Evolutionary conservation across 2,888 invertebrate genomes (phyloP).

Genomic region (Blomia tropicalis): DNA sequence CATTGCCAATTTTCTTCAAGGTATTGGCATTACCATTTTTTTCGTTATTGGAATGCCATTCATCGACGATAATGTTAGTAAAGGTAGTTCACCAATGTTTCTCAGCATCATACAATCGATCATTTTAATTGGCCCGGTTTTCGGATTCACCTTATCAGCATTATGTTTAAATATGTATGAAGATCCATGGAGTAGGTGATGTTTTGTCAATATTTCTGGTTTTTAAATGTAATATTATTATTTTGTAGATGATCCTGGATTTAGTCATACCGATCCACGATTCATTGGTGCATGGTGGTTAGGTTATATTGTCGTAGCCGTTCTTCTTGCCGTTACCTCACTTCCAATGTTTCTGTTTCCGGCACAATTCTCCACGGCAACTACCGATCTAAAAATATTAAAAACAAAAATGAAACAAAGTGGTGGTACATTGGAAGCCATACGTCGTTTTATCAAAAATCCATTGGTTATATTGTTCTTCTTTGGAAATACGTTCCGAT

Average conservation of each 20-base stretch:
- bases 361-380: conserved; percentile 21
- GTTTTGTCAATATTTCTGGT: conserved; percentile 29
- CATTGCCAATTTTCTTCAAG: conserved; percentile 19
- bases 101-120: conserved; percentile 25
- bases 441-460: conserved; percentile 28
- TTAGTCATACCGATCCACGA: too few species aligned
- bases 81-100: conserved; percentile 26
- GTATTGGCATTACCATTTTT: conserved; percentile 24
- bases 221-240: not conserved
- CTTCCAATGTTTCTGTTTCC: conserved; percentile 31
- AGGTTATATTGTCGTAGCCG: conserved; percentile 31
- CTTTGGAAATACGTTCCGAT: conserved; percentile 28
- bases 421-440: too few species aligned
- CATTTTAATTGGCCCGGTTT: conserved; percentile 29
- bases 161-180: conserved; percentile 30
- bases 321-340: conserved; percentile 26
- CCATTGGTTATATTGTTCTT: conserved; percentile 29
- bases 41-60: conserved; percentile 26
- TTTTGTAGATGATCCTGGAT: conserved; percentile 19
- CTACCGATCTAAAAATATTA: too few species aligned
- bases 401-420: too few species aligned
- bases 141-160: conserved; percentile 30
- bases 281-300: conserved; percentile 31
- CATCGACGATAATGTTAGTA: conserved; percentile 26
- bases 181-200: conserved; percentile 30